Evolutionary conservation across 1,140 invertebrate species (phyloP), one percentile per base, ranked within the genome.

Genomic region (Solenopsis invicta): DNA sequence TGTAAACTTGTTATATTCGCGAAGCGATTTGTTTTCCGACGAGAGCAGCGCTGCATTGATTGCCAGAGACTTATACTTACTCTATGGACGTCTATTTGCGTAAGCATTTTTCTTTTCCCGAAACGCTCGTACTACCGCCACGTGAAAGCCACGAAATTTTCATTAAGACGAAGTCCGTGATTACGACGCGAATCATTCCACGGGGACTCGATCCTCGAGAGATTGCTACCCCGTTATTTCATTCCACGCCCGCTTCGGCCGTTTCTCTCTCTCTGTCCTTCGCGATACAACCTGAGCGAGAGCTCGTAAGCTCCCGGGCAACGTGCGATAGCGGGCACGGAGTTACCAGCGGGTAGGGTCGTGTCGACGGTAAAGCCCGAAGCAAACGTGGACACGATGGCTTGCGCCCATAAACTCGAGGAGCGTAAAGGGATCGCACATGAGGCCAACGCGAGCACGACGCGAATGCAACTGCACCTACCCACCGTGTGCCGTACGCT

Each of bases 401-500:
- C 54, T 67, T 84, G 69, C 34, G 41, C 56, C 69, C 76, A 71
- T 91, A 91, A 91, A 91, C 78, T 88, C 78, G 72, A 66, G n/a
- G 72, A 61, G 72, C 80, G 86, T 90, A 89, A 90, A 91, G 75
- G 89, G 87, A 90, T 88, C 66, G 80, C 64, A 41, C 34, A 41
- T 37, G n/a, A 41, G 72, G 34, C 48, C n/a, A 59, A 45, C 56
- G 69, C 54, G 41, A 84, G 74, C 61, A 50, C n/a, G 45, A 52
- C 48, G 16, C 61, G 37, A 72, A 9, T 54, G 48, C 64, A 72
- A 61, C 67, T 82, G 87, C 64, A 84, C 52, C 74, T 88, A 66
- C 24, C 48, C 48, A 56, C 18, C n/a, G n/a, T 56, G n/a, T 56
- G 54, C 54, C n/a, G 54, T 13, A 16, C 8, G 34, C 37, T 61